Conservation (phyloP, 2,797 vertebrate species). For the Alfaro cultratus region DNA sequence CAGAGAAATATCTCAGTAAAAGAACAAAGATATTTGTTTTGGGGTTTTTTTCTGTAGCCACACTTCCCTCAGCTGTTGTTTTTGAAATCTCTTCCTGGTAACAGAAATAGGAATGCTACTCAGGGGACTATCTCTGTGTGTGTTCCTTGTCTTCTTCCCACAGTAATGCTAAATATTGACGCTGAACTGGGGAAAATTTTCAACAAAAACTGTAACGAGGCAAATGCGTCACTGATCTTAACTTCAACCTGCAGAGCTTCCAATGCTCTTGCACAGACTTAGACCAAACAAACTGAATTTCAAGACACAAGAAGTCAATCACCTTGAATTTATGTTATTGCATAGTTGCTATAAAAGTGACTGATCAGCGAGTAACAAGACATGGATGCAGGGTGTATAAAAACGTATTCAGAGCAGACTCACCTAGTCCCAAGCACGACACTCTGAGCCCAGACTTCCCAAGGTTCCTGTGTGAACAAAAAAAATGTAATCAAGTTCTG, state of each 20-base stretch:
- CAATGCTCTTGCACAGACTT: background rate
- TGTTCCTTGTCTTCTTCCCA: slow-evolving; percentile 39
- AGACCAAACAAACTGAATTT: background rate
- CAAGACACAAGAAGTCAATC: background rate
- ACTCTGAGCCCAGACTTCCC: slow-evolving; percentile 95
- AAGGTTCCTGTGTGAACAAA: slow-evolving; percentile 86
- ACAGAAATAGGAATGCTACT: slow-evolving; percentile 39
- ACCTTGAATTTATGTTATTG: background rate
- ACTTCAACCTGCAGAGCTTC: background rate
- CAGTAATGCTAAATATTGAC: slow-evolving; percentile 39
- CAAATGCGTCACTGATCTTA: background rate
- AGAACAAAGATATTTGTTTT: background rate
- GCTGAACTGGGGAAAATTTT: slow-evolving; percentile 32
- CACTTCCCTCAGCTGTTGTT: slow-evolving; percentile 27
- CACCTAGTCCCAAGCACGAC: slow-evolving; percentile 92
- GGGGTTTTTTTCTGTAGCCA: slow-evolving; percentile 19
- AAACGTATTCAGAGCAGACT: slow-evolving; percentile 68
- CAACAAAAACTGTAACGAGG: slow-evolving; percentile 13
- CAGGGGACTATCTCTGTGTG: slow-evolving; percentile 13
- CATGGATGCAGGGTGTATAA: background rate
- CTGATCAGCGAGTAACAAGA: background rate
- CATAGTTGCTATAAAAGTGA: background rate
- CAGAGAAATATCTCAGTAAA: background rate
- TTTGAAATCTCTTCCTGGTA: slow-evolving; percentile 34
- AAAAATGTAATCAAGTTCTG: slow-evolving; percentile 12